Evolutionary conservation across 92 coral and sea anemone species (phyloP), one percentile per base, ranked within the genome.

Genomic region (Phenganax subtilis): DNA sequence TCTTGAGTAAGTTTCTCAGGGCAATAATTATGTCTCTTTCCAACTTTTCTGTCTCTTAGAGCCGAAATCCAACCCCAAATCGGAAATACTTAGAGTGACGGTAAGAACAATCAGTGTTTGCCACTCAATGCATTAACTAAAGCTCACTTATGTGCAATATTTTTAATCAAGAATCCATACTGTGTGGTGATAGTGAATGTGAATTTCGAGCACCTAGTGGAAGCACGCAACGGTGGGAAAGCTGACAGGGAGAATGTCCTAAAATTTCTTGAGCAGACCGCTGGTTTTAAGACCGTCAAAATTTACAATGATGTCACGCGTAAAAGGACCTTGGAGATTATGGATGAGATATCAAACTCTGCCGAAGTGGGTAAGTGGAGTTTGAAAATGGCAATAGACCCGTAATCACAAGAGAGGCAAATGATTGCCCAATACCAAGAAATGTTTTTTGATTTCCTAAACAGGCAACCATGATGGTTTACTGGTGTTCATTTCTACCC

Each of bases 401-500:
- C 4, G 65, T 10, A 0, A 20, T 59, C 7, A 20, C 65, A 59
- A 59, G 20, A 10, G 7, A 59, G 20, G 20, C 7, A 59, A 10
- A 20, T 59, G 47, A 5, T 5, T 37, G 47, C 47, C 47, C 47
- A 37, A 37, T 37, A 37, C 47, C 47, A 37, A 37, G 47, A 37
- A 37, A 37, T 37, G 47, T 37, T 37, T 37, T 37, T 37, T 37
- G 47, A 37, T 37, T 37, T 81, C 44, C 75, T 57, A 25, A 15
- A n/a, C 57, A 96, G 99, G 73, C 55, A 81, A 87, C 10, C 91
- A 92, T 63, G 99, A 96, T 72, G 89, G 92, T 25, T 77, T 96
- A 29, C 84, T 92, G 55, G 92, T 97, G 63, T 80, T 96, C 25
- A 84, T 96, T 54, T 88, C 93, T 89, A 96, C 93, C 71, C 99